Evolutionary conservation across 1,140 invertebrate genomes (phyloP).

Genomic region (Eriosoma lanigerum): DNA sequence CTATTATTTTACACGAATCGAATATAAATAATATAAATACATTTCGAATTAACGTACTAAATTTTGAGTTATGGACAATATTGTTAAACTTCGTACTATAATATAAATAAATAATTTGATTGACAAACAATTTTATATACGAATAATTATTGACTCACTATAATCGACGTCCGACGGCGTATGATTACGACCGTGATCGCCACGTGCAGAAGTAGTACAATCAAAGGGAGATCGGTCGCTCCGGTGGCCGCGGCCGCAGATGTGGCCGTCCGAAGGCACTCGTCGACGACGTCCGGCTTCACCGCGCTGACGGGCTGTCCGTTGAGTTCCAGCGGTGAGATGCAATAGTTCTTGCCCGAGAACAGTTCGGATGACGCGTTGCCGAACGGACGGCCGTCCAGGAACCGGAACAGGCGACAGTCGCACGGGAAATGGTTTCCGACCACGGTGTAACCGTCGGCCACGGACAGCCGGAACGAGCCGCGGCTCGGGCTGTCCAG

Average conservation of each 20-base stretch:
- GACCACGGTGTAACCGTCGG: constrained; percentile 68
- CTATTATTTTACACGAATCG: no score
- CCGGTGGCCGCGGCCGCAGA: background rate
- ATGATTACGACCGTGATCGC: background rate
- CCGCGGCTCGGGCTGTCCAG: constrained; percentile 70
- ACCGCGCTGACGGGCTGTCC: constrained; percentile 71
- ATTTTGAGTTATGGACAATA: no score
- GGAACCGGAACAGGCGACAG: constrained; percentile 73
- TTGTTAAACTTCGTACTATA: no score
- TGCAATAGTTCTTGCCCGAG: constrained; percentile 76
- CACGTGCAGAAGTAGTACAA: background rate
- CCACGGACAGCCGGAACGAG: constrained; percentile 62
- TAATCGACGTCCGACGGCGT: no score
- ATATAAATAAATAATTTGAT: no score
- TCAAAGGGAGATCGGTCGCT: no score
- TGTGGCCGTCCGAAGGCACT: background rate
- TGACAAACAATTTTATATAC: no score
- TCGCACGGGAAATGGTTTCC: constrained; percentile 83
- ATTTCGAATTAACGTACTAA: no score
- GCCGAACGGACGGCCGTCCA: constrained; percentile 69
- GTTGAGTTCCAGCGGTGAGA: constrained; percentile 78
- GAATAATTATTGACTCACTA: no score
- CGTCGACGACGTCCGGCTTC: constrained; percentile 57
- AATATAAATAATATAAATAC: no score
- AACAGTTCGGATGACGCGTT: constrained; percentile 66